Conservation (phyloP, 1,140 invertebrate genomes). For the Scaptomyza graminum region DNA sequence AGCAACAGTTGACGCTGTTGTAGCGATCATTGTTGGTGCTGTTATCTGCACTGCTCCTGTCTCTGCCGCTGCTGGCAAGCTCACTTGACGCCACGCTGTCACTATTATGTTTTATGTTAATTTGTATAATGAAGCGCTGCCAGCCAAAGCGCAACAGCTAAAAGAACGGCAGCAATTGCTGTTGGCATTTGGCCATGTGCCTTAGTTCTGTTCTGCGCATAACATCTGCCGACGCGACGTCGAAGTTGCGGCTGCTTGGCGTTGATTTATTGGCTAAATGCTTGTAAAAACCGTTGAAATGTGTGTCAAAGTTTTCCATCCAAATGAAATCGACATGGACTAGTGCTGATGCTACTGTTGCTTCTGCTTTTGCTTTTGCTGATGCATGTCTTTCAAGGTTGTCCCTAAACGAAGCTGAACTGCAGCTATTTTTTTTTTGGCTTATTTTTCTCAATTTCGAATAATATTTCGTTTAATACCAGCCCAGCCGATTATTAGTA, state of each 20-base stretch:
- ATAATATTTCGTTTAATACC: slow-evolving; percentile 72
- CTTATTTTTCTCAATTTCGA: slow-evolving; percentile 35
- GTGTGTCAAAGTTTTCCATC: slow-evolving; percentile 81
- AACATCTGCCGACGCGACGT: slow-evolving; percentile 46
- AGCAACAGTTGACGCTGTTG: slow-evolving; percentile 26
- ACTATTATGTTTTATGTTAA: slow-evolving; percentile 81
- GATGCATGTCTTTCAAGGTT: slow-evolving; percentile 73
- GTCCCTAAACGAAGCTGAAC: slow-evolving; percentile 65
- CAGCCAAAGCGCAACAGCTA: slow-evolving; percentile 33
- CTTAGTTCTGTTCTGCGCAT: slow-evolving; percentile 76
- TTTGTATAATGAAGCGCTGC: slow-evolving; percentile 78
- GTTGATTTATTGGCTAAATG: slow-evolving; percentile 81
- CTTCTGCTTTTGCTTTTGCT: slow-evolving; percentile 18
- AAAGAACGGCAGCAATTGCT: slow-evolving; percentile 56
- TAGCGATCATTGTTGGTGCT: slow-evolving; percentile 46
- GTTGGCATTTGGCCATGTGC: slow-evolving; percentile 79
- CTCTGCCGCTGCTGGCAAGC: slow-evolving; percentile 33
- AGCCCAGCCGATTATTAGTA: slow-evolving; percentile 57
- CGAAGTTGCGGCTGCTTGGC: slow-evolving; percentile 44
- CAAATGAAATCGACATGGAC: slow-evolving; percentile 80
- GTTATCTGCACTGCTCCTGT: slow-evolving; percentile 43
- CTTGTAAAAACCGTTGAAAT: slow-evolving; percentile 82
- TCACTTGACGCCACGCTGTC: slow-evolving; percentile 72
- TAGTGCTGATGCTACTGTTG: slow-evolving; percentile 35
- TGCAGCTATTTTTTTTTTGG: slow-evolving; percentile 65